Evolutionary conservation across 2,113 vertebrate genomes (phyloP).

Genomic region (Trichechus manatus): DNA sequence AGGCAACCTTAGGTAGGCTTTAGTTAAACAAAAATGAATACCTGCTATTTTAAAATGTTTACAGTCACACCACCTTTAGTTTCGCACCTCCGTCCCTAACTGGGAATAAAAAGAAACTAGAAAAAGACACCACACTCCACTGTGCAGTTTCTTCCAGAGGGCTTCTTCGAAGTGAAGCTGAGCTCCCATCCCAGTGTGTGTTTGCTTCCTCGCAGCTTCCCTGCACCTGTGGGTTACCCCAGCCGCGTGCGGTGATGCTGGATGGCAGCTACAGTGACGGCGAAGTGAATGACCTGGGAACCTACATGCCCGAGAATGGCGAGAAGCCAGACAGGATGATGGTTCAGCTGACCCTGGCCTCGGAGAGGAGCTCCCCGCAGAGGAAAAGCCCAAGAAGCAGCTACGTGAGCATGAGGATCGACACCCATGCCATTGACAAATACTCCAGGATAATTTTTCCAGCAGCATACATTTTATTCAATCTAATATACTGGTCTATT

Average conservation of each 20-base stretch:
- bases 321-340: conserved; percentile 94
- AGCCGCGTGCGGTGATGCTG: conserved; percentile 92
- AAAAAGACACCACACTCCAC: neutral
- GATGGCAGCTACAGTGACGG: conserved; percentile 92
- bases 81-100: neutral
- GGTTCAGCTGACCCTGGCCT: conserved; percentile 92
- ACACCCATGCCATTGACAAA: conserved; percentile 98
- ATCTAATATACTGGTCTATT: conserved; percentile 99
- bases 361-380: conserved; percentile 90
- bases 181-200: neutral
- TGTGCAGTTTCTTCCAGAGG: neutral
- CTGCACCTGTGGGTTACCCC: conserved; percentile 93
- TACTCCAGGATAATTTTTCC: conserved; percentile 98
- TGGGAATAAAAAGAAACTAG: neutral
- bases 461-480: conserved; percentile 96
- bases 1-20: neutral
- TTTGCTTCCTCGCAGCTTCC: conserved; percentile 89
- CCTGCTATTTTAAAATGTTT: neutral
- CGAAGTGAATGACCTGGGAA: conserved; percentile 92
- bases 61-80: neutral
- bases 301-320: conserved; percentile 90
- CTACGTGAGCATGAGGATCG: conserved; percentile 97
- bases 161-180: neutral
- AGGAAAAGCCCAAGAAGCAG: conserved; percentile 90
- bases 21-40: neutral